A percentile compares a stretch with the other conserved stretches of the same genome.
Evolutionary conservation across 2,888 invertebrate species (phyloP).

Genomic region (Dicyrtoma fusca): DNA sequence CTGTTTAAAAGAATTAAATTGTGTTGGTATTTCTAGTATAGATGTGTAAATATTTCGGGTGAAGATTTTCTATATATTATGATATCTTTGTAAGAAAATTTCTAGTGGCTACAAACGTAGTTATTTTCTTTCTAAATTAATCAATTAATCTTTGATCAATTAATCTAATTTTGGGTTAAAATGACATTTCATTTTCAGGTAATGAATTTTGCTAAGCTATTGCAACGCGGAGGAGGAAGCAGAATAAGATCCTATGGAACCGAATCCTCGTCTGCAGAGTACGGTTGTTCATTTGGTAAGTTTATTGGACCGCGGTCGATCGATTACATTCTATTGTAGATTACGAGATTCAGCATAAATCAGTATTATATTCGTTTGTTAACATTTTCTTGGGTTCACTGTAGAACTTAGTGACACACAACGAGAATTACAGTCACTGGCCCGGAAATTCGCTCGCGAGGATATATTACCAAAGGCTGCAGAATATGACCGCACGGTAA

Average conservation of each 20-base stretch:
- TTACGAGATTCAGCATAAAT: neutral
- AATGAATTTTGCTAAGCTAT: no score
- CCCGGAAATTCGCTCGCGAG: slow-evolving; percentile 64
- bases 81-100: no score
- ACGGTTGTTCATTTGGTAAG: neutral
- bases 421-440: slow-evolving; percentile 61
- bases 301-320: no score
- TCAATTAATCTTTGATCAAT: no score
- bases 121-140: no score
- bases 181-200: no score
- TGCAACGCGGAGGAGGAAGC: neutral
- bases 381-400: slow-evolving; percentile 8
- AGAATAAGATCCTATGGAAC: neutral
- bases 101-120: no score
- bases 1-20: no score
- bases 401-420: slow-evolving; percentile 57
- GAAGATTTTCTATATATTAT: no score
- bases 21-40: no score
- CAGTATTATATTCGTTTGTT: neutral
- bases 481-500: slow-evolving; percentile 62
- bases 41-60: no score
- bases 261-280: neutral
- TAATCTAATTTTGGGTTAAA: no score
- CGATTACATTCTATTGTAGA: neutral
- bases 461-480: slow-evolving; percentile 62